These are phyloP conservation scores for Anas platyrhynchos DNA, from an alignment of 2,113 vertebrate genomes.

Conservation along the genomic window DNA sequence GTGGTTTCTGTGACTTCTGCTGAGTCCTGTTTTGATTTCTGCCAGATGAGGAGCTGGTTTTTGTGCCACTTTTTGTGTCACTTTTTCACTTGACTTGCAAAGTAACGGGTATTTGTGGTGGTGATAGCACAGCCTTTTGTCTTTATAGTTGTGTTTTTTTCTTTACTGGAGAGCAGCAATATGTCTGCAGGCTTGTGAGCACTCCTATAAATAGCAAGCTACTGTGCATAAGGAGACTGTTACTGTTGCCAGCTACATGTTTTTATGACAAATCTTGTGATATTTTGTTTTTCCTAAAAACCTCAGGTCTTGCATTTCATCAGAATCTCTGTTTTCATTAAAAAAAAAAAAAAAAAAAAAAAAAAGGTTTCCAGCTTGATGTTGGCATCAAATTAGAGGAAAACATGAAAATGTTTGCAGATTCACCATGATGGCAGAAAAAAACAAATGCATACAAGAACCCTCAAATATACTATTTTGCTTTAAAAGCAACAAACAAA, in stretches of 20 bases:
- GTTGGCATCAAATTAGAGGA: conserved; percentile 62
- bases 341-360: background rate
- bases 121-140: background rate
- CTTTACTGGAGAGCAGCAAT: conserved; percentile 51
- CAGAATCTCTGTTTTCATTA: conserved; percentile 35
- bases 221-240: background rate
- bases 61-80: background rate
- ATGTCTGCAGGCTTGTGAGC: conserved; percentile 2
- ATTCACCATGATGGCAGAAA: conserved; percentile 36
- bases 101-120: background rate
- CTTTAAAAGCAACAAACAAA: conserved; percentile 63
- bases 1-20: background rate
- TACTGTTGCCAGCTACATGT: conserved; percentile 6
- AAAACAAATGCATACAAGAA: conserved; percentile 16
- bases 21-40: background rate
- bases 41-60: background rate
- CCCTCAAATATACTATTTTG: conserved; percentile 50
- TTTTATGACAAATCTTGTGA: conserved; percentile 60
- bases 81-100: background rate
- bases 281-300: conserved; percentile 62
- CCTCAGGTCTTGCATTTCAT: conserved; percentile 60
- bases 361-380: conserved; percentile 4
- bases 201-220: conserved; percentile 40
- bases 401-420: conserved; percentile 44
- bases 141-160: background rate